Evolutionary conservation across 2,113 vertebrate genomes (phyloP).

Genomic region (Octodon degus): DNA sequence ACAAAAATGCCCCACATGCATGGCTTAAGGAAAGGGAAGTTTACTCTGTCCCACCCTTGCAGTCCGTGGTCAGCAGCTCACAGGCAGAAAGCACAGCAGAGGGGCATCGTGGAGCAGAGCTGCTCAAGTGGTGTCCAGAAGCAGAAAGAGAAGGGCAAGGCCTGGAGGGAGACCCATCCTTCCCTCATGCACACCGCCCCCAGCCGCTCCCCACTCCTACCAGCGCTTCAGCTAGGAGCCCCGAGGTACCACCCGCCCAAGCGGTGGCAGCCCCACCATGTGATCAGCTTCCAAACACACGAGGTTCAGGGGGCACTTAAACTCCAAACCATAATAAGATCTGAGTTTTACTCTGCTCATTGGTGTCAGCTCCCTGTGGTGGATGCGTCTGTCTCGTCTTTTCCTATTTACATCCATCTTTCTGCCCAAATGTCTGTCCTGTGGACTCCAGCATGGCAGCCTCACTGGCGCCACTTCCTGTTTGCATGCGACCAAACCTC

Average conservation of each 20-base stretch:
- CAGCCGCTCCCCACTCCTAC: not conserved
- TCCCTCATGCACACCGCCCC: not conserved
- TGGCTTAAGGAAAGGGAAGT: not conserved
- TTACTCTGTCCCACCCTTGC: not conserved
- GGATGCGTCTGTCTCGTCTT: not conserved
- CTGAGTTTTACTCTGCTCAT: not conserved
- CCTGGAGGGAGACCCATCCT: not conserved
- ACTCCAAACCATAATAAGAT: not conserved
- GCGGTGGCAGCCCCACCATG: not conserved
- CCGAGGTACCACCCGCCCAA: not conserved
- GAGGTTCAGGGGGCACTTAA: not conserved
- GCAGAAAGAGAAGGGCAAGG: not conserved
- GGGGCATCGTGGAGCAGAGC: not conserved
- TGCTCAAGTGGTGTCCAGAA: not conserved
- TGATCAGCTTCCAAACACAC: not conserved
- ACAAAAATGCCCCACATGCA: not conserved
- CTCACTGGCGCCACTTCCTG: not conserved
- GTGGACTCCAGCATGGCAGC: not conserved
- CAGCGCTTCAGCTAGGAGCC: not conserved
- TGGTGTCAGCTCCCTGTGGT: not conserved
- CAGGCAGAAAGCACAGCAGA: not conserved
- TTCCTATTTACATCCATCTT: not conserved
- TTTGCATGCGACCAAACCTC: not conserved
- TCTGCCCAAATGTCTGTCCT: not conserved
- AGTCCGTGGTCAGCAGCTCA: not conserved